phyloP scores from a whole-genome alignment of 1,140 invertebrate species.

The Lucilia sericata region DNA sequence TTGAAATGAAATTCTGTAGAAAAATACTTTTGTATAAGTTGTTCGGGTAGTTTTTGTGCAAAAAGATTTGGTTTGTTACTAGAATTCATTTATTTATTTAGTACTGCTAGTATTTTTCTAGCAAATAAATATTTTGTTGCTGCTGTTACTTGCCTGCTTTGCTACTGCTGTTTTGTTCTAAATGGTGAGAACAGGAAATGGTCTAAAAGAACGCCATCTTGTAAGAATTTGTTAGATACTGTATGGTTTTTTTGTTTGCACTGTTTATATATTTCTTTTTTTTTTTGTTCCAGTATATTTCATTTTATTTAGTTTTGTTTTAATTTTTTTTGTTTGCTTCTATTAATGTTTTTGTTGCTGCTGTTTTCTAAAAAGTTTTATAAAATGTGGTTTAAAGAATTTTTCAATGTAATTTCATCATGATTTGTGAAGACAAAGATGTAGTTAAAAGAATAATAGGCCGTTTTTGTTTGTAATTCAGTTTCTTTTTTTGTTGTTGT shows the following conservation, averaged over 20 bases:
- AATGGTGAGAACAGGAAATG: slow-evolving; percentile 44
- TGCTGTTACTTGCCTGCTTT: neutral
- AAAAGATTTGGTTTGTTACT: slow-evolving; percentile 23
- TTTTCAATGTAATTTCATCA: slow-evolving; percentile 42
- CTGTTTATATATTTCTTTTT: no score
- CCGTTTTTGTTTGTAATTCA: neutral
- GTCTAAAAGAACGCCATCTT: slow-evolving; percentile 42
- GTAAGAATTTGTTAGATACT: slow-evolving; percentile 42
- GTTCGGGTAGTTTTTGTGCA: slow-evolving; percentile 41
- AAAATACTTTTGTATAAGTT: slow-evolving; percentile 40
- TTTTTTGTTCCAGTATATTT: neutral
- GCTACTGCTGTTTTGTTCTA: slow-evolving; percentile 34
- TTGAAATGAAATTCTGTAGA: slow-evolving; percentile 35
- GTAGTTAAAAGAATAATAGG: slow-evolving; percentile 17
- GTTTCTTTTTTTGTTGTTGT: neutral
- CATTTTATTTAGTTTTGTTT: neutral
- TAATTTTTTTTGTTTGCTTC: neutral
- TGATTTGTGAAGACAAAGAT: slow-evolving; percentile 27
- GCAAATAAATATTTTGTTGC: neutral
- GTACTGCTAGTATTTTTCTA: neutral
- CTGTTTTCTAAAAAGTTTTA: neutral
- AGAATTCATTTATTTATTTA: slow-evolving; percentile 27
- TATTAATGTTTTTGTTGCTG: neutral
- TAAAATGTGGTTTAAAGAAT: slow-evolving; percentile 42
- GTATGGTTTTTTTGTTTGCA: slow-evolving; percentile 30